Percentiles rank a stretch among this genome's conserved stretches.
These are phyloP conservation scores for Panopea generosa DNA, from an alignment of 2,888 invertebrate genomes.

Conservation along the genomic window DNA sequence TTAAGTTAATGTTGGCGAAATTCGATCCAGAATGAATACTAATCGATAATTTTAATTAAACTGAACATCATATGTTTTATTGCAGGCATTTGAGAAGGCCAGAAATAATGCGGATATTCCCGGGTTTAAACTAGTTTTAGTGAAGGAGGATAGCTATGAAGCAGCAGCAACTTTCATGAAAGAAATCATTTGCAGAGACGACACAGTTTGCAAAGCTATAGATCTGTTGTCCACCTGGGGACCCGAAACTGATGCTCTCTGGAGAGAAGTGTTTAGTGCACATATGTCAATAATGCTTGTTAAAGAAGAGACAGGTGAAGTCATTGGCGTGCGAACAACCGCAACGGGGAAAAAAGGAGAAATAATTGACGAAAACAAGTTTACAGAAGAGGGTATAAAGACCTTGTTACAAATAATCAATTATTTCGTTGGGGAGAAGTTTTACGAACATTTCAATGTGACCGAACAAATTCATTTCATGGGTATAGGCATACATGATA, in stretches of 20 bases:
- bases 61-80: no score
- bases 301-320: background rate
- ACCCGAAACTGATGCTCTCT: constrained; percentile 5
- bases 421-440: background rate
- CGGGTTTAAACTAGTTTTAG: constrained; percentile 9
- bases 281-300: constrained; percentile 5
- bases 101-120: background rate
- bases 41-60: no score
- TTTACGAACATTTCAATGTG: constrained; percentile 9
- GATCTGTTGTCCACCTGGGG: background rate
- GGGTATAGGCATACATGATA: constrained; percentile 1
- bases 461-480: constrained; percentile 11
- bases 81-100: no score
- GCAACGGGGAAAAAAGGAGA: background rate
- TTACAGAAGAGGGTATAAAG: background rate
- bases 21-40: no score
- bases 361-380: background rate
- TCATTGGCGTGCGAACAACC: constrained; percentile 16
- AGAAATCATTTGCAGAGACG: constrained; percentile 7
- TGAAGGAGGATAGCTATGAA: constrained; percentile 5
- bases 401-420: constrained; percentile 1
- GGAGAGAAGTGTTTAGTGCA: background rate
- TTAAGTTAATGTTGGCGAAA: no score
- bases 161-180: background rate
- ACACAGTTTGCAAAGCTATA: constrained; percentile 3